These are phyloP conservation scores for Corythornis vintsioides DNA, from an alignment of 2,113 vertebrate genomes.

Conservation along the genomic window DNA sequence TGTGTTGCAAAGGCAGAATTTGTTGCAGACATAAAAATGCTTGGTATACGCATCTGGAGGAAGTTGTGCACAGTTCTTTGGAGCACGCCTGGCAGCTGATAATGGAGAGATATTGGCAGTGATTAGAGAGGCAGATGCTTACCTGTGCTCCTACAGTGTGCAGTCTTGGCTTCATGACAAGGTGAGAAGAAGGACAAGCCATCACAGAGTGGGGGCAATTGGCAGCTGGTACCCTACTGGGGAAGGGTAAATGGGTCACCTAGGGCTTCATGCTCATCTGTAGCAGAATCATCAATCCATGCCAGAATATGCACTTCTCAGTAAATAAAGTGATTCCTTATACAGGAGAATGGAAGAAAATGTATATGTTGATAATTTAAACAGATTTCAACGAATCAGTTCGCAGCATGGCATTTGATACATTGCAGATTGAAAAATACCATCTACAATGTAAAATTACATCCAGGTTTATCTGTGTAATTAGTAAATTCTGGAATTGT, in stretches of 20 bases:
- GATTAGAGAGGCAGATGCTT: conserved; percentile 80
- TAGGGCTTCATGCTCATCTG: conserved; percentile 65
- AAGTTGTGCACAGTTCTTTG: conserved; percentile 44
- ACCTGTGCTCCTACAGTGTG: conserved; percentile 76
- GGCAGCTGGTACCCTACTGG: conserved; percentile 74
- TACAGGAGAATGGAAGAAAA: conserved; percentile 25
- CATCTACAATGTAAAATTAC: background rate
- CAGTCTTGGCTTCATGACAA: conserved; percentile 80
- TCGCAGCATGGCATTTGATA: background rate
- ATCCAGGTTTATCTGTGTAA: background rate
- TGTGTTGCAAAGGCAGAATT: conserved; percentile 17
- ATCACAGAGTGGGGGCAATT: conserved; percentile 75
- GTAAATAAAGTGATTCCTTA: conserved; percentile 59
- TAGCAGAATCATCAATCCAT: conserved; percentile 64
- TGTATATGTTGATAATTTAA: conserved; percentile 61
- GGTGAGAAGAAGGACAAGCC: conserved; percentile 81
- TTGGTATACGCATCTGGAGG: conserved; percentile 50
- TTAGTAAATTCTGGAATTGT: background rate
- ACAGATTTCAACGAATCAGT: conserved; percentile 38
- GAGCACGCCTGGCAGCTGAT: conserved; percentile 72
- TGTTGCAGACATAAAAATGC: conserved; percentile 45
- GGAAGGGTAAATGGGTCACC: conserved; percentile 79
- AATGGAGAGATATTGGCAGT: conserved; percentile 79
- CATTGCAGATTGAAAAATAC: background rate
- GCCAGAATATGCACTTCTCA: conserved; percentile 64